These are phyloP conservation scores for Chesias legatella DNA, from an alignment of 2,888 invertebrate genomes.

Conservation along the genomic window DNA sequence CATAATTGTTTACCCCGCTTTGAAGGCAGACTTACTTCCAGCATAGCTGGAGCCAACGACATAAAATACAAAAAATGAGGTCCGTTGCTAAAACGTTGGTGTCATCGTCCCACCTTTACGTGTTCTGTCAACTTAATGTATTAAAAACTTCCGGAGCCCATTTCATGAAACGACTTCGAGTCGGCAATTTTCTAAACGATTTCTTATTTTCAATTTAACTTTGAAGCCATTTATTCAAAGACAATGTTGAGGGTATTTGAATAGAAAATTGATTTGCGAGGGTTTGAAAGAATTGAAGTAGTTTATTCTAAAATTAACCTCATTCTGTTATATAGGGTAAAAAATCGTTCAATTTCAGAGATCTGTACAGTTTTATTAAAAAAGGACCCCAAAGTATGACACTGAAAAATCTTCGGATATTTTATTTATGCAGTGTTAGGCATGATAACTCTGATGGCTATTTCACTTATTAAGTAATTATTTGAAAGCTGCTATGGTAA, in stretches of 20 bases:
- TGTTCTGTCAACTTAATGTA: conserved; percentile 29
- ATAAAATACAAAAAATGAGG: background rate
- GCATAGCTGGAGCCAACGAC: no score
- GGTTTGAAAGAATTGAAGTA: conserved; percentile 3
- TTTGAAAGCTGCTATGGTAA: no score
- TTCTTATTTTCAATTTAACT: conserved; percentile 33
- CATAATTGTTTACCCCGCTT: no score
- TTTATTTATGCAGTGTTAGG: no score
- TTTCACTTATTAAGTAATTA: no score
- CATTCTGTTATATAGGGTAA: background rate
- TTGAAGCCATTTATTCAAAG: conserved; percentile 25
- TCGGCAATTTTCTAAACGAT: conserved; percentile 30
- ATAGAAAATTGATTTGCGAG: conserved; percentile 16
- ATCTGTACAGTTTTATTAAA: no score
- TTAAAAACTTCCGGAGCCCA: conserved; percentile 29
- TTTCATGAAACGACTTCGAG: conserved; percentile 24
- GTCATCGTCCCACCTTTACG: conserved; percentile 20
- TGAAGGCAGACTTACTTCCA: no score
- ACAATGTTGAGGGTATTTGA: conserved; percentile 15
- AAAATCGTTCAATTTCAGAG: no score
- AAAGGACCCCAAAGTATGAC: no score
- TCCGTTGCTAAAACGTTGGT: conserved; percentile 1
- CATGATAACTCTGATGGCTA: no score
- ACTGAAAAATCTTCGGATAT: no score
- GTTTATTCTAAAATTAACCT: conserved; percentile 3